phyloP scores from a whole-genome alignment of 2,888 invertebrate species.

The Lycia hirtaria region DNA sequence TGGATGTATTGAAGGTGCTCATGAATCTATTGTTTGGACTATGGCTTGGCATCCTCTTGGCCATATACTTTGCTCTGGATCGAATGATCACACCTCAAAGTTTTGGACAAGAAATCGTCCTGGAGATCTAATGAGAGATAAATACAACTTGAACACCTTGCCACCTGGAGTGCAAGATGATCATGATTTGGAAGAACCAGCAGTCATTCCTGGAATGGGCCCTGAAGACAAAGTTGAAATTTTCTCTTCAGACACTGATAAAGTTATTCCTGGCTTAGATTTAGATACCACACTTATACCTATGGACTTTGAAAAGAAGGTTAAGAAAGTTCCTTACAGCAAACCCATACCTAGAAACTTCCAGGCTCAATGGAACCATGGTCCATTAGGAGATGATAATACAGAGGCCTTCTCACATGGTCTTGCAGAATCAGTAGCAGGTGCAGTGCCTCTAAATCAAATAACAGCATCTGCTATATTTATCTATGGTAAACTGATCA shows the following conservation, averaged over 20 bases:
- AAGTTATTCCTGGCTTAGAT: slow-evolving; percentile 94
- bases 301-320: slow-evolving; percentile 90
- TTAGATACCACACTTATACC: slow-evolving; percentile 88
- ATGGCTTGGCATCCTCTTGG: slow-evolving; percentile 99
- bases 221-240: slow-evolving; percentile 96
- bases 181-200: slow-evolving; percentile 89
- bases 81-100: slow-evolving; percentile 99
- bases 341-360: slow-evolving; percentile 98
- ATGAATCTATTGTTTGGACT: slow-evolving; percentile 99
- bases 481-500: slow-evolving; percentile 92
- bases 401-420: slow-evolving; percentile 89
- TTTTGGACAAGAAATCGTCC: slow-evolving; percentile 99
- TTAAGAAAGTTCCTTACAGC: slow-evolving; percentile 96
- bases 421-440: slow-evolving; percentile 90
- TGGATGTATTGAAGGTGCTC: slow-evolving; percentile 98
- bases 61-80: slow-evolving; percentile 99
- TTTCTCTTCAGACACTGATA: slow-evolving; percentile 85
- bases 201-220: slow-evolving; percentile 98
- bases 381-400: slow-evolving; percentile 83
- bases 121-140: slow-evolving; percentile 99
- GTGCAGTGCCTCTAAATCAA: slow-evolving; percentile 91
- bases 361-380: slow-evolving; percentile 98
- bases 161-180: slow-evolving; percentile 90
- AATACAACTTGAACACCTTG: slow-evolving; percentile 97
- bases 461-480: slow-evolving; percentile 92